These are phyloP conservation scores for Bombyx huttoni DNA, from an alignment of 2,888 invertebrate species.

Conservation along the genomic window DNA sequence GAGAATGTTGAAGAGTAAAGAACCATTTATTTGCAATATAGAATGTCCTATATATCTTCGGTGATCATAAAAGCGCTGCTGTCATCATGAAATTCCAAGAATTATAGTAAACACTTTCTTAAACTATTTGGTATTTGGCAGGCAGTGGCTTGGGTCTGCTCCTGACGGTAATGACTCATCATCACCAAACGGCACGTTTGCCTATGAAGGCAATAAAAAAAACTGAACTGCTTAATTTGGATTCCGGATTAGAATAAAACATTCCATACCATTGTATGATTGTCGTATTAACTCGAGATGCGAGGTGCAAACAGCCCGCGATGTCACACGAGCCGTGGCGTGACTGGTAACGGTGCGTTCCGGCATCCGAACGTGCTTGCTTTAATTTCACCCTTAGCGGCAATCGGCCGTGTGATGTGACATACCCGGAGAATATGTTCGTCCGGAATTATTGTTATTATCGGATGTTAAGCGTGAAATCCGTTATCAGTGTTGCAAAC, in stretches of 20 bases:
- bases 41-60: too few species aligned
- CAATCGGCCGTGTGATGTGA: not conserved
- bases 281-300: constrained; percentile 3
- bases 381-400: constrained; percentile 10
- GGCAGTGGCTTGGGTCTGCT: too few species aligned
- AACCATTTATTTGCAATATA: too few species aligned
- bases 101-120: too few species aligned
- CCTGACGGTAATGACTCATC: too few species aligned
- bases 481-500: not conserved
- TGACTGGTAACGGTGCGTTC: constrained; percentile 53
- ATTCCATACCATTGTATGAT: not conserved
- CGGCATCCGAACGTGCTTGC: constrained; percentile 20
- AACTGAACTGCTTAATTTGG: not conserved
- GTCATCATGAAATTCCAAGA: too few species aligned
- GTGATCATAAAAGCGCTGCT: too few species aligned
- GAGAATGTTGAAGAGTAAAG: too few species aligned
- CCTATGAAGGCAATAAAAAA: too few species aligned
- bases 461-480: not conserved
- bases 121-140: too few species aligned
- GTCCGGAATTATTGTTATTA: constrained; percentile 10
- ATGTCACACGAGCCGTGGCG: constrained; percentile 50
- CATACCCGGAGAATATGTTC: constrained; percentile 2
- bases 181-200: too few species aligned
- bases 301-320: constrained; percentile 21
- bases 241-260: not conserved